Evolutionary conservation across 2,888 invertebrate species (phyloP).

Genomic region (Tiphia femorata): DNA sequence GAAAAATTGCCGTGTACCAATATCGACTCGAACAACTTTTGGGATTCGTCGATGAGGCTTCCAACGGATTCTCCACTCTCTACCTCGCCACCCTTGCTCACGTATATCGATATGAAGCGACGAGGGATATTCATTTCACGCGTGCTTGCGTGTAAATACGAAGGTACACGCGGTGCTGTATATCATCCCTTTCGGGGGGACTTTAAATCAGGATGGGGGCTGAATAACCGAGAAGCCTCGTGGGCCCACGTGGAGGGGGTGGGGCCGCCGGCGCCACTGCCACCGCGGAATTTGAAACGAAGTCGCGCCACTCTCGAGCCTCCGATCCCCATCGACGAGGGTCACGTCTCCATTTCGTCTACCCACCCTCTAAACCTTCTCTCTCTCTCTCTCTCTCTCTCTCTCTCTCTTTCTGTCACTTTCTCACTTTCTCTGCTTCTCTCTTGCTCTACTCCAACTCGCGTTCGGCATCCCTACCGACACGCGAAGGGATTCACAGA

Average conservation of each 20-base stretch:
- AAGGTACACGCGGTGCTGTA: constrained; percentile 13
- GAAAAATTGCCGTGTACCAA: no score
- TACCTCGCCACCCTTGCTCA: no score
- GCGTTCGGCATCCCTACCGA: no score
- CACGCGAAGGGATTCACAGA: no score
- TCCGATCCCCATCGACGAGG: neutral
- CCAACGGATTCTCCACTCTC: no score
- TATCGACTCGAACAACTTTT: no score
- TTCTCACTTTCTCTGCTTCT: neutral
- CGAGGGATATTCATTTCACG: constrained; percentile 42
- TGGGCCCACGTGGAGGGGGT: constrained; percentile 4
- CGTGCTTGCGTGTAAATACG: constrained; percentile 37
- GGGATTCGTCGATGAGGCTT: no score
- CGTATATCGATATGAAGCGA: no score
- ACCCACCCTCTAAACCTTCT: neutral
- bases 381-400: neutral
- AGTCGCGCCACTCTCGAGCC: constrained; percentile 13
- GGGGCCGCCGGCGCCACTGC: no score
- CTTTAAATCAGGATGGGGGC: constrained; percentile 39
- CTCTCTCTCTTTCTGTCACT: neutral
- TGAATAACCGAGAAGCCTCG: constrained; percentile 33
- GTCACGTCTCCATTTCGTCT: neutral
- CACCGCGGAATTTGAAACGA: constrained; percentile 29
- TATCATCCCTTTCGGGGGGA: constrained; percentile 45
- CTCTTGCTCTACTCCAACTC: no score